Conservation (phyloP, 2,888 invertebrate genomes). For the Leucania comma region DNA sequence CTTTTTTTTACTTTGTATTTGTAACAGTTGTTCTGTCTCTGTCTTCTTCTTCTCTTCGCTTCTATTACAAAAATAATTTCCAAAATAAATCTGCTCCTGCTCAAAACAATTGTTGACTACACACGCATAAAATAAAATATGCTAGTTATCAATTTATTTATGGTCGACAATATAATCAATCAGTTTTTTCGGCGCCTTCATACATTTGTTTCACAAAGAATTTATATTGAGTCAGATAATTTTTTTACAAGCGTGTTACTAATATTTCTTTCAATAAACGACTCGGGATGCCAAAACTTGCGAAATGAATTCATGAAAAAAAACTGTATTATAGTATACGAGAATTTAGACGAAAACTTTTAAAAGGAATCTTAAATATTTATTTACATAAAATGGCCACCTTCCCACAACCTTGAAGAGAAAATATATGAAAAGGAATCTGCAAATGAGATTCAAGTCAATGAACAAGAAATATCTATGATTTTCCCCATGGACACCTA, state of each 20-base stretch:
- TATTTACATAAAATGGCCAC: not conserved
- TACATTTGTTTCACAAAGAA: conserved; percentile 32
- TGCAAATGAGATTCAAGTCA: conserved; percentile 23
- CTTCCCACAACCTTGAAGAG: conserved; percentile 18
- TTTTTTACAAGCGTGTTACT: conserved; percentile 48
- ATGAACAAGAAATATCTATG: conserved; percentile 45
- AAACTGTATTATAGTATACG: conserved; percentile 27
- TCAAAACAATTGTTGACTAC: too few relatives aligned
- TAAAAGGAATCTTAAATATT: conserved; percentile 26
- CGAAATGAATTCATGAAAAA: conserved; percentile 45
- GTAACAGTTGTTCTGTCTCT: too few relatives aligned
- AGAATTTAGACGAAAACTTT: conserved; percentile 27
- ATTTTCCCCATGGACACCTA: conserved; percentile 21
- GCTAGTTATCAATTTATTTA: conserved; percentile 20
- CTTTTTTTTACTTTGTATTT: too few relatives aligned
- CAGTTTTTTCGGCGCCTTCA: conserved; percentile 24
- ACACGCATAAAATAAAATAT: not conserved
- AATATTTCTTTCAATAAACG: conserved; percentile 55
- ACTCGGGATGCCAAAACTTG: conserved; percentile 33
- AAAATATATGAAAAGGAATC: conserved; percentile 11
- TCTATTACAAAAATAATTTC: not conserved
- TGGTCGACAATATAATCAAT: conserved; percentile 22
- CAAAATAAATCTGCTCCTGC: not conserved
- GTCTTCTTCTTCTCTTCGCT: too few relatives aligned
- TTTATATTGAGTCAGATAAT: conserved; percentile 47